phyloP scores from a whole-genome alignment of 2,113 vertebrate species.

The Atrichornis clamosus region DNA sequence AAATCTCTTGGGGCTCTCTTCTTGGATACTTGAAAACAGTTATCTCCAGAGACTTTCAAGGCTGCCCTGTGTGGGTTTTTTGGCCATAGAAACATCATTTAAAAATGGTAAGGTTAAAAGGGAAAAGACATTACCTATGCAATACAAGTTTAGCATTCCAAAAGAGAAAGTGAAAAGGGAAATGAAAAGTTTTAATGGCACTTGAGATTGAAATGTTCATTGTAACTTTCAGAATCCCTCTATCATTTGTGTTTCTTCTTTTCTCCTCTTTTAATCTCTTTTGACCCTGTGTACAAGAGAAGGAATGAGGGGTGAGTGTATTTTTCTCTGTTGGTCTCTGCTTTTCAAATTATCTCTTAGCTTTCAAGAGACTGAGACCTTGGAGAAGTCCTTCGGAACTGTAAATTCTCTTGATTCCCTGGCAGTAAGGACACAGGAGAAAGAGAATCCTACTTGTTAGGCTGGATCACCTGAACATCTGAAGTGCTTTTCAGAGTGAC shows the following conservation, averaged over 20 bases:
- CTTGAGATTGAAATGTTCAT: neutral
- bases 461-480: neutral
- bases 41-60: neutral
- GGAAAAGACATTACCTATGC: neutral
- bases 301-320: neutral
- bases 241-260: neutral
- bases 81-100: neutral
- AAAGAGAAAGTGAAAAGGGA: neutral
- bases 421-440: neutral
- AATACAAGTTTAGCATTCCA: neutral
- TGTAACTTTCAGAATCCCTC: neutral
- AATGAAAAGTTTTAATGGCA: neutral
- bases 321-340: neutral
- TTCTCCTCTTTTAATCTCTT: neutral
- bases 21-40: neutral
- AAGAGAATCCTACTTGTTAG: neutral
- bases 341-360: neutral
- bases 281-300: neutral
- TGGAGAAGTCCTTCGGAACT: neutral
- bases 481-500: neutral
- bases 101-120: neutral
- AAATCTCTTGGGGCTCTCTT: neutral
- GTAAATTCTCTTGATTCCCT: neutral
- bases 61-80: neutral
- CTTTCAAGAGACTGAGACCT: neutral